These are phyloP conservation scores for Typhlomys cinereus DNA, from an alignment of 2,113 vertebrate genomes.

Conservation along the genomic window DNA sequence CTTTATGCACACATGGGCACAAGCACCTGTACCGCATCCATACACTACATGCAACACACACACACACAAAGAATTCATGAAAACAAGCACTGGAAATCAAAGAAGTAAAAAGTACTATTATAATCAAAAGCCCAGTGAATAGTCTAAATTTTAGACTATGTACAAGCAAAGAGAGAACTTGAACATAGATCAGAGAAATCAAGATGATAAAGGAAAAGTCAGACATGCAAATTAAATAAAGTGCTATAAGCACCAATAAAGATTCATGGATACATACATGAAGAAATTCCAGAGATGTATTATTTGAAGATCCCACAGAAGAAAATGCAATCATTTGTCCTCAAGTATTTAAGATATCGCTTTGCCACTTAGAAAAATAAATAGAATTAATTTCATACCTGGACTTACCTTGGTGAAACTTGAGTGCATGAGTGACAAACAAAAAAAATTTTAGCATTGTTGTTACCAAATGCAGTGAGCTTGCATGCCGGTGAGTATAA, in stretches of 20 bases:
- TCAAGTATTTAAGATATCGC: not conserved
- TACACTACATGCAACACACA: too few relatives aligned
- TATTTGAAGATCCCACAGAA: not conserved
- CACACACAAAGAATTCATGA: too few relatives aligned
- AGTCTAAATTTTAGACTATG: constrained; percentile 26
- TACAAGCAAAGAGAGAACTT: not conserved
- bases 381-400: not conserved
- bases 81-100: not conserved
- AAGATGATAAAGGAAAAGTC: not conserved
- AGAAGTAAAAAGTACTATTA: not conserved
- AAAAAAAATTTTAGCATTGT: not conserved
- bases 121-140: not conserved
- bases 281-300: not conserved
- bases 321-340: not conserved
- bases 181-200: not conserved
- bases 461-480: not conserved
- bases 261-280: not conserved
- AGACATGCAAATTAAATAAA: not conserved
- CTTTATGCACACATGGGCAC: too few relatives aligned
- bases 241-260: not conserved
- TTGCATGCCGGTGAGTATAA: not conserved
- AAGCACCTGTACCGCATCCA: too few relatives aligned
- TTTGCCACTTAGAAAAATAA: not conserved
- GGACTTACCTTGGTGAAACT: not conserved
- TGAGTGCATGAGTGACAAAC: not conserved